Base-by-base conservation (phyloP, 1,140 invertebrate species). In the Atopsyche davidsoni region DNA sequence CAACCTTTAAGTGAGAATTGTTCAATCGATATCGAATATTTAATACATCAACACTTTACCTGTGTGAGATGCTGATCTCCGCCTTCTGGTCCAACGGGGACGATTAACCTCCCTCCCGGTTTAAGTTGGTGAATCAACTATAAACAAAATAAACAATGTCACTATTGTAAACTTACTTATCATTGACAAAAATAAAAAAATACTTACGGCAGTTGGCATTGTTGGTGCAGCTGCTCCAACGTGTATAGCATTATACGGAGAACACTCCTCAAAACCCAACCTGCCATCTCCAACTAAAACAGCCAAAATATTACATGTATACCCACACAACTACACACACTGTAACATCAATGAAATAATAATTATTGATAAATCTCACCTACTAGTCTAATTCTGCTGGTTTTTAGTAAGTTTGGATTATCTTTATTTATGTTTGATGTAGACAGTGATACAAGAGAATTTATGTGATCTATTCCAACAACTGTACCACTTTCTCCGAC, bases 391-490 rank as follows among this genome's bases (percentile, higher is more conserved):
- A 94, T 64, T 49, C 79, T 72, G 36, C 79, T 79, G 19, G 73
- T 78, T 35, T 72, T 62, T 9, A 93, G 64, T 36, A 92, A 72
- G 45, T 81, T 70, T 14, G 80, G 73, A 60, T 88, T 79, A 63
- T 90, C 87, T 57, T 78, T 79, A 45, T 82, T 75, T 19, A 97
- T 83, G 69, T 96, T 96, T 59, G 75, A 69, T 22, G 75, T 75
- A 6, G 92, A 87, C 52, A 81, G 66, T 49, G 82, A 70, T 4
- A 94, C 84, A 51, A 98, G 73, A 65, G 93, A 83, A 21, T 83
- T 75, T 60, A 97, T 93, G 69, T 97, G 94, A 65, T 98, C 95
- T 56, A 98, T 90, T 11, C 94, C 95, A 54, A 97, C 76, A 10
- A 78, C 72, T 54, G 63, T 64, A 21, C 94, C 93, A 52, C 73